Conservation (phyloP, 2,113 vertebrate species). For the Poeciliopsis occidentalis region DNA sequence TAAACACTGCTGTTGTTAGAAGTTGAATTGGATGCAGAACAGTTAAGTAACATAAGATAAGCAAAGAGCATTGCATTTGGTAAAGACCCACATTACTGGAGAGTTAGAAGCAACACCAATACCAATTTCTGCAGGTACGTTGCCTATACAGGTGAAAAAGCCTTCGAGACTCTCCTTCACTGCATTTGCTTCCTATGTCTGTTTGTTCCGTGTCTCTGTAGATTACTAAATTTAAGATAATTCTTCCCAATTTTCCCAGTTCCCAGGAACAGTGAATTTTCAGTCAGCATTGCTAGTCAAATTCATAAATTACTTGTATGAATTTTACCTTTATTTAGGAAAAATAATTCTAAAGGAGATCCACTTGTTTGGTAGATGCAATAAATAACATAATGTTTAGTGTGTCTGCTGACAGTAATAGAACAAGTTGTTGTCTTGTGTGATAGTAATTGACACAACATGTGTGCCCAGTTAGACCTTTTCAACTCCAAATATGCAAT, state of each 20-base stretch:
- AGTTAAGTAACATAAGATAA: neutral
- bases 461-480: neutral
- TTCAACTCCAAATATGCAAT: neutral
- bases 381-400: neutral
- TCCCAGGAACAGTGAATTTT: neutral
- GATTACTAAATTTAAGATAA: neutral
- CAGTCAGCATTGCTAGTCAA: neutral
- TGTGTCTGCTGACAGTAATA: neutral
- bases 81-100: neutral
- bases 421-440: neutral
- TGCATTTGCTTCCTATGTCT: neutral
- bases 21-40: neutral
- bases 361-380: slow-evolving; percentile 2
- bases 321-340: slow-evolving; percentile 34
- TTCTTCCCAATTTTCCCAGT: neutral
- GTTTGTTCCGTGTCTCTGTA: neutral
- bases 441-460: neutral
- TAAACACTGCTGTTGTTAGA: neutral
- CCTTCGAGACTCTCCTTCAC: neutral
- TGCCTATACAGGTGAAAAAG: neutral
- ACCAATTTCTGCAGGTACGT: neutral
- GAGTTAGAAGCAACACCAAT: neutral
- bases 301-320: neutral
- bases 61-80: slow-evolving; percentile 3
- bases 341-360: slow-evolving; percentile 26